phyloP scores from a whole-genome alignment of 2,797 vertebrate genomes.

The Brotula barbata region DNA sequence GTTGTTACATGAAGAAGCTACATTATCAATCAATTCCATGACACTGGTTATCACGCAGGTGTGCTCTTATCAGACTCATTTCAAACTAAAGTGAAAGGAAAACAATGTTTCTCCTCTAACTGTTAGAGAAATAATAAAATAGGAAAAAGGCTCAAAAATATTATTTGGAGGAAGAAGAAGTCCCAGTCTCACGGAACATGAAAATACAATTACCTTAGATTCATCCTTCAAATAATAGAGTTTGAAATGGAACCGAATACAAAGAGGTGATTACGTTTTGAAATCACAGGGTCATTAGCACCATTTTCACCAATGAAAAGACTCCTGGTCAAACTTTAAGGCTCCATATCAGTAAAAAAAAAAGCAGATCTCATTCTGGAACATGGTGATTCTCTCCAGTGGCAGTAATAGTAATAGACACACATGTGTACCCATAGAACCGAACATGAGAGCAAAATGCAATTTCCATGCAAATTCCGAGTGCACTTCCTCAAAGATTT shows the following conservation, averaged over 20 bases:
- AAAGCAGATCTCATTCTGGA: constrained; percentile 35
- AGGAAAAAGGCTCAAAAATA: neutral
- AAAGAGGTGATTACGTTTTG: constrained; percentile 20
- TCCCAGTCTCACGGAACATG: neutral
- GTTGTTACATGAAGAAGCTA: neutral
- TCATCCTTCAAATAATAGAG: constrained; percentile 2
- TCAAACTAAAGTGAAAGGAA: constrained; percentile 1
- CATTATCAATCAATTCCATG: constrained; percentile 2
- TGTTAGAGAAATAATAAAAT: neutral
- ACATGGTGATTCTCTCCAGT: constrained; percentile 43
- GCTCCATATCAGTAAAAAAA: constrained; percentile 24
- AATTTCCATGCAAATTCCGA: constrained; percentile 81
- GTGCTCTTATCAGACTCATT: neutral
- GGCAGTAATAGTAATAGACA: constrained; percentile 72
- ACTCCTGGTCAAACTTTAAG: constrained; percentile 40
- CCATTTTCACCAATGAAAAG: constrained; percentile 12
- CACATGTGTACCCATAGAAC: constrained; percentile 38
- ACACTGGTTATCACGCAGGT: neutral
- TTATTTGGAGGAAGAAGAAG: neutral
- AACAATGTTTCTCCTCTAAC: neutral
- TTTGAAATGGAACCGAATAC: constrained; percentile 18
- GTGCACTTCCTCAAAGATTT: constrained; percentile 68
- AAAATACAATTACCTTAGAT: neutral
- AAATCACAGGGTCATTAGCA: constrained; percentile 9
- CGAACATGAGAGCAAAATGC: constrained; percentile 67